These are phyloP conservation scores for Pogoniulus pusillus DNA, from an alignment of 2,797 vertebrate genomes.

Conservation along the genomic window DNA sequence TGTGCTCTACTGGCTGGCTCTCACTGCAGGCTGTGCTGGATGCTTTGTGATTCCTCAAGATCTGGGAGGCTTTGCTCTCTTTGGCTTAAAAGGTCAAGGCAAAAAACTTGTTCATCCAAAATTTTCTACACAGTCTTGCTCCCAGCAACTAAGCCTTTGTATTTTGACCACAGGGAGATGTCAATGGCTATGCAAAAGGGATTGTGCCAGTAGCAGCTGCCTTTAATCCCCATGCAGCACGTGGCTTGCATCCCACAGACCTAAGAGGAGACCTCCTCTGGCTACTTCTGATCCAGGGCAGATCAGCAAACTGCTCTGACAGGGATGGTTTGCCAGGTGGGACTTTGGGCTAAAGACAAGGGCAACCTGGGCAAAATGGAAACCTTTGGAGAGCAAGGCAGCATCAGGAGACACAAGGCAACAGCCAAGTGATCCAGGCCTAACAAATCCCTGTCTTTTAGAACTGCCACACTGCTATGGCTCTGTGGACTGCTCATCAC, in stretches of 20 bases:
- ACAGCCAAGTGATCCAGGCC: background rate
- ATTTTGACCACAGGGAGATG: background rate
- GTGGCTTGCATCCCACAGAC: background rate
- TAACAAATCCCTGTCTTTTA: background rate
- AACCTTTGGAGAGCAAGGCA: background rate
- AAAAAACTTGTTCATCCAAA: background rate
- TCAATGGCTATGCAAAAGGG: background rate
- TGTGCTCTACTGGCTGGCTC: background rate
- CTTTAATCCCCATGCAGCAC: background rate
- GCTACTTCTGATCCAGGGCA: background rate
- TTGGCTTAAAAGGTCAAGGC: background rate
- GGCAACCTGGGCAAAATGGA: background rate
- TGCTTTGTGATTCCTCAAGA: conserved; percentile 13
- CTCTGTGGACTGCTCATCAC: background rate
- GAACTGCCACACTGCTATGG: no score
- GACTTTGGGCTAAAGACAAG: background rate
- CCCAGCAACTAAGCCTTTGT: background rate
- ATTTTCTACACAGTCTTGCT: background rate
- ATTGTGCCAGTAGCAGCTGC: background rate
- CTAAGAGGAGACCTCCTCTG: background rate
- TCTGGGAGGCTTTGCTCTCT: background rate
- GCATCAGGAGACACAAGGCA: background rate
- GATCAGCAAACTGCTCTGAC: background rate
- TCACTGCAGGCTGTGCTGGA: background rate
- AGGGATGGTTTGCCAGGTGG: background rate